These are phyloP conservation scores for Oxycera nigricornis DNA, from an alignment of 2,888 invertebrate genomes.

Conservation along the genomic window DNA sequence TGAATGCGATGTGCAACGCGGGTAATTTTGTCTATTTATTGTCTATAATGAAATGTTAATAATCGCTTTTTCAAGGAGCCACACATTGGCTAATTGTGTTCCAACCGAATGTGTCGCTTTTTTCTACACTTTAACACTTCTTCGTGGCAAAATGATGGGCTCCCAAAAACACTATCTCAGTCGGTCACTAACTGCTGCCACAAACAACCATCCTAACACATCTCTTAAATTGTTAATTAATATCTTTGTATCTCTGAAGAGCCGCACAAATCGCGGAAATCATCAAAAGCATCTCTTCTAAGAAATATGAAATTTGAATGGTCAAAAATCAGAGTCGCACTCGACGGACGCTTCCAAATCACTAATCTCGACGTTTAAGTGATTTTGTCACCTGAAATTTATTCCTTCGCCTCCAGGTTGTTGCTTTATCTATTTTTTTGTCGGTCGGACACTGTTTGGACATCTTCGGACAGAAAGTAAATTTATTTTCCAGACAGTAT, in stretches of 20 bases:
- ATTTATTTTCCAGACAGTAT: conserved; percentile 6
- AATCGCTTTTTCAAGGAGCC: no score
- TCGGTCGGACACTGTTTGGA: not conserved
- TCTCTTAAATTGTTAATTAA: not conserved
- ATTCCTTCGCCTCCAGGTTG: not conserved
- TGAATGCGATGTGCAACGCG: no score
- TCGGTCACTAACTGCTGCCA: not conserved
- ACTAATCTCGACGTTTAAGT: conserved; percentile 10
- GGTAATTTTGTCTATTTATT: no score
- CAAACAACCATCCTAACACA: not conserved
- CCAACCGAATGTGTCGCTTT: no score
- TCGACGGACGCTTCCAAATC: not conserved
- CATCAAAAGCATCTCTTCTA: not conserved
- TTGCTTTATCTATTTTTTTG: not conserved
- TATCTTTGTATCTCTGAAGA: not conserved
- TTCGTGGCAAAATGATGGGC: no score
- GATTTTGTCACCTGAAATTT: conserved; percentile 18
- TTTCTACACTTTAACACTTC: no score
- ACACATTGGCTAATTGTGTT: no score
- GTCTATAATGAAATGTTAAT: no score
- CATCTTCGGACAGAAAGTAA: not conserved
- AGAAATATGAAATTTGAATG: conserved; percentile 1
- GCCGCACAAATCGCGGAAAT: not conserved
- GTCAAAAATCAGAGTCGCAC: not conserved
- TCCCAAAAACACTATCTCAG: not conserved